These are phyloP conservation scores for Dicrostonyx torquatus DNA, from an alignment of 2,797 vertebrate genomes.

Conservation along the genomic window DNA sequence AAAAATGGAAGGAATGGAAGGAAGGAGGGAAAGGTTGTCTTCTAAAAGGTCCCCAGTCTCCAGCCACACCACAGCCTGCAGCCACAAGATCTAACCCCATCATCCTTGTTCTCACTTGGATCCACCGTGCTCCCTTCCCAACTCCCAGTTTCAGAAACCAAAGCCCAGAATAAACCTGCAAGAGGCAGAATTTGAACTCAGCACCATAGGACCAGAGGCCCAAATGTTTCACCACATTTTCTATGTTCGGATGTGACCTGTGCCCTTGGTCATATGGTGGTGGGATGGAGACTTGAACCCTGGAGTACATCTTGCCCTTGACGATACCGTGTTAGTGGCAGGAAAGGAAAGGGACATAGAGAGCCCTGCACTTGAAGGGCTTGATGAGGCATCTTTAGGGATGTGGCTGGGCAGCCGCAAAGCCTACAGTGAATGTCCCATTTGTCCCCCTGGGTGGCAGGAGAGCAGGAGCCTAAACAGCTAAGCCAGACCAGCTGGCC, in stretches of 20 bases:
- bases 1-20: not conserved
- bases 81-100: not conserved
- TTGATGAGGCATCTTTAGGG: not conserved
- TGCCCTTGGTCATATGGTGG: not conserved
- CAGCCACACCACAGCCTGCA: not conserved
- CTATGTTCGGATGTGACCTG: not conserved
- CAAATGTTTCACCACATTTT: not conserved
- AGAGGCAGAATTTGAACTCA: not conserved
- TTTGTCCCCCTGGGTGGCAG: not conserved
- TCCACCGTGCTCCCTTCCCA: not conserved
- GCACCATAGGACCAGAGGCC: not conserved
- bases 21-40: not conserved
- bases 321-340: not conserved
- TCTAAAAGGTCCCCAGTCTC: not conserved
- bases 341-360: not conserved
- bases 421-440: not conserved
- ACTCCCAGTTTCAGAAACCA: not conserved
- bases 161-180: not conserved
- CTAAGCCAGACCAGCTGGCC: constrained; percentile 66
- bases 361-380: not conserved
- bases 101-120: not conserved
- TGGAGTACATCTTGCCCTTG: not conserved
- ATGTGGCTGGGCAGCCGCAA: not conserved
- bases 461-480: not conserved
- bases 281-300: not conserved